A percentile compares a stretch with the other conserved stretches of the same genome.
phyloP scores from a whole-genome alignment of 2,888 invertebrate species.

The Latheticus oryzae region DNA sequence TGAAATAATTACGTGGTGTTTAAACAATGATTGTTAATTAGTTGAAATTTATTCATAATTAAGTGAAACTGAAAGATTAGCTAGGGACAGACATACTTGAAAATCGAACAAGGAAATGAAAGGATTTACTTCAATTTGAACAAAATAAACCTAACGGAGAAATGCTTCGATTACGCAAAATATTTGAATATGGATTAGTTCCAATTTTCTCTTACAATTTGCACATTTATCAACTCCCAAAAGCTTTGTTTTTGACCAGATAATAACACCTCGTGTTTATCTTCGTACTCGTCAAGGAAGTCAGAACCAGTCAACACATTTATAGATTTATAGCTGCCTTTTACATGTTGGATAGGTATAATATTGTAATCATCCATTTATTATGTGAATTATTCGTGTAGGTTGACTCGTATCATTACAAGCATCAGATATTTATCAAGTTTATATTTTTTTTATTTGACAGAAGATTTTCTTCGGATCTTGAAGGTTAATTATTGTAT shows the following conservation, averaged over 20 bases:
- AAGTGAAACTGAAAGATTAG: constrained; percentile 13
- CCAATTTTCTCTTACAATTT: too few species aligned
- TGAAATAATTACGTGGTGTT: constrained; percentile 16
- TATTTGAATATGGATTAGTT: constrained; percentile 5
- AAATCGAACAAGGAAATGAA: constrained; percentile 24
- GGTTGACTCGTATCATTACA: constrained; percentile 18
- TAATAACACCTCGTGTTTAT: constrained; percentile 14
- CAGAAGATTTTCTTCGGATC: not conserved
- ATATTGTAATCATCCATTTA: constrained; percentile 32
- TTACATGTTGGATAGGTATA: constrained; percentile 23
- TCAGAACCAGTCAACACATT: constrained; percentile 20
- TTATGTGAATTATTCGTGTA: constrained; percentile 31
- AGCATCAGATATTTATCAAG: constrained; percentile 19
- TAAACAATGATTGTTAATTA: constrained; percentile 21
- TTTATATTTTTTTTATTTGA: too few species aligned
- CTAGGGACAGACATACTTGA: constrained; percentile 3
- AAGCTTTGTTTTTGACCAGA: not conserved
- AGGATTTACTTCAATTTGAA: constrained; percentile 13
- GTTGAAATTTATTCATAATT: constrained; percentile 13
- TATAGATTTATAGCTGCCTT: constrained; percentile 26
- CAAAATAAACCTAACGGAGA: not conserved
- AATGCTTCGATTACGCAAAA: constrained; percentile 1
- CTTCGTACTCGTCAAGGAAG: constrained; percentile 24
- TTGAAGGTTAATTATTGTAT: too few species aligned
- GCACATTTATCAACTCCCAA: constrained; percentile 1